Evolutionary conservation across 2,888 invertebrate genomes (phyloP).

Genomic region (Lepidochitona cinerea): DNA sequence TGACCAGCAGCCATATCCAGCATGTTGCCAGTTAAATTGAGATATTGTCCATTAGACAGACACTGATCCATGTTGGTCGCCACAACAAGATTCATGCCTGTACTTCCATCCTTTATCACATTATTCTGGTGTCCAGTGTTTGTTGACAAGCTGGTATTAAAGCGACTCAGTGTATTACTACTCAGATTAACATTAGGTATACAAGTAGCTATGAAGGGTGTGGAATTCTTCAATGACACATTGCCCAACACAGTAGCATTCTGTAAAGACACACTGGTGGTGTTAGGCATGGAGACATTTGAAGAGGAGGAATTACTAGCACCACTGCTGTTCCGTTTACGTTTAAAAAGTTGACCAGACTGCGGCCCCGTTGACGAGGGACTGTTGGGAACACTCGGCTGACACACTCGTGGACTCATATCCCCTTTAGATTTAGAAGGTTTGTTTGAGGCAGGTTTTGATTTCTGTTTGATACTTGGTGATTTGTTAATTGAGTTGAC

Average conservation of each 20-base stretch:
- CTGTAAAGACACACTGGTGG: not conserved
- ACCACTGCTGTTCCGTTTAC: not conserved
- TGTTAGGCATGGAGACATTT: not conserved
- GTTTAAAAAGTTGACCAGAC: not conserved
- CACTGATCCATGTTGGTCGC: constrained; percentile 54
- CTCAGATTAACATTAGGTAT: constrained; percentile 49
- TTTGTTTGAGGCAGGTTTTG: constrained; percentile 39
- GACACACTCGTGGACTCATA: constrained; percentile 28
- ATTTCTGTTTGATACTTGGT: constrained; percentile 43
- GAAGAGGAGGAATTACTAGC: not conserved
- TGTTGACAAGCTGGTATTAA: constrained; percentile 43
- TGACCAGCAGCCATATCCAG: constrained; percentile 40
- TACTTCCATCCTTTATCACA: constrained; percentile 48
- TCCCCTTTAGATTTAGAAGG: constrained; percentile 41
- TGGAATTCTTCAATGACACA: constrained; percentile 26
- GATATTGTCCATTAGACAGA: constrained; percentile 57
- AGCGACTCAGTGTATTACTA: constrained; percentile 41
- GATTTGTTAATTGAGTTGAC: constrained; percentile 33
- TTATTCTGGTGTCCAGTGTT: constrained; percentile 33
- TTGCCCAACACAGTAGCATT: not conserved
- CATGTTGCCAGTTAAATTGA: constrained; percentile 52
- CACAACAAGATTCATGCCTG: constrained; percentile 32
- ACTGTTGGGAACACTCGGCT: constrained; percentile 18
- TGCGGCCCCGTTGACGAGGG: not conserved
- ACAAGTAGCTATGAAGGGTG: constrained; percentile 45